phyloP scores from a whole-genome alignment of 2,888 invertebrate species.

The Leptothorax acervorum region DNA sequence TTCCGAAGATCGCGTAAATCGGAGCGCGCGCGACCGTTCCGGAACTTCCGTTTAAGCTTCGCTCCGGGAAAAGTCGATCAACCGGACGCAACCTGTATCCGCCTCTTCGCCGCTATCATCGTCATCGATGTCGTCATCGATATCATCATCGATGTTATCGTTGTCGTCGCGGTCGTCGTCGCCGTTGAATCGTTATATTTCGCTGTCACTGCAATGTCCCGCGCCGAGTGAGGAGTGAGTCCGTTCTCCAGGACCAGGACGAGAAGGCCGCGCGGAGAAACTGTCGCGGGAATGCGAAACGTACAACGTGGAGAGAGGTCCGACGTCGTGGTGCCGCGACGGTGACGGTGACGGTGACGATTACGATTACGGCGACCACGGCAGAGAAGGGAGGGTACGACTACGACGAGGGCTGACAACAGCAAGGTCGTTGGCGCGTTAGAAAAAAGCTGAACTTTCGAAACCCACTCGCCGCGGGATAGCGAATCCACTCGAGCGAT shows the following conservation, averaged over 20 bases:
- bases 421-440: slow-evolving; percentile 57
- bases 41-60: slow-evolving; percentile 8
- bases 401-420: slow-evolving; percentile 61
- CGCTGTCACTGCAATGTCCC: slow-evolving; percentile 55
- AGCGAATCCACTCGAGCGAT: slow-evolving; percentile 9
- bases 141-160: background rate
- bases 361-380: background rate
- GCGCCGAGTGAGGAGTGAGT: background rate
- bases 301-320: slow-evolving; percentile 70
- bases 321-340: slow-evolving; percentile 58
- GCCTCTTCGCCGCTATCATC: background rate
- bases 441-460: slow-evolving; percentile 64
- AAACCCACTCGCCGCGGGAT: slow-evolving; percentile 51
- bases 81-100: background rate
- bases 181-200: slow-evolving; percentile 10
- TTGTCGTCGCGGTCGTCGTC: background rate
- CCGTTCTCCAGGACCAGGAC: slow-evolving; percentile 36
- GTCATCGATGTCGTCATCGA: background rate
- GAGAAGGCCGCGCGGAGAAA: slow-evolving; percentile 51
- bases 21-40: slow-evolving; percentile 4
- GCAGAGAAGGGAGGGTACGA: slow-evolving; percentile 46
- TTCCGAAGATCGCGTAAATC: slow-evolving; percentile 26
- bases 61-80: slow-evolving; percentile 7
- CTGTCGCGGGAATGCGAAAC: slow-evolving; percentile 69
- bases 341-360: slow-evolving; percentile 8